A percentile compares a stretch with the other conserved stretches of the same genome.
phyloP scores from a whole-genome alignment of 2,888 invertebrate genomes.

The Xestia xanthographa region DNA sequence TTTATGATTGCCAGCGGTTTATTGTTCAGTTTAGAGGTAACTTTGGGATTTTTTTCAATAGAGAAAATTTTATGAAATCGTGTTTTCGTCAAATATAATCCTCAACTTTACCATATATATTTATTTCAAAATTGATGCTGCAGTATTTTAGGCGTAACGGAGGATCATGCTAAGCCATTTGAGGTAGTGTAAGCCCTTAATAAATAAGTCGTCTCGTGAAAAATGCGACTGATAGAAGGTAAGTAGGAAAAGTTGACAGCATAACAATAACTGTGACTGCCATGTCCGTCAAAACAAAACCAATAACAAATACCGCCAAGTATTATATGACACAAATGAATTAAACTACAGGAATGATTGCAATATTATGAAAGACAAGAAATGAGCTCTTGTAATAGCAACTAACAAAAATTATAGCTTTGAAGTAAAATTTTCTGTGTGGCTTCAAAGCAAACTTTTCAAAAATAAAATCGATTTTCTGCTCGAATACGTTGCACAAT shows the following conservation, averaged over 20 bases:
- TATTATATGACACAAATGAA: not conserved
- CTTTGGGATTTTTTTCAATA: too few species aligned
- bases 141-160: too few species aligned
- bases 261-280: not conserved
- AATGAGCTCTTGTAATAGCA: not conserved
- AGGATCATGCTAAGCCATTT: too few species aligned
- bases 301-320: not conserved
- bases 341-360: not conserved
- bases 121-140: too few species aligned
- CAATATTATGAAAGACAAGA: not conserved
- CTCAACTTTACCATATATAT: too few species aligned
- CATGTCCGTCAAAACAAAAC: too few species aligned
- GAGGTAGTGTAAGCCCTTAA: too few species aligned
- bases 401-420: not conserved
- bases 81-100: too few species aligned
- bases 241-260: not conserved
- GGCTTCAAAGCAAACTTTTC: not conserved
- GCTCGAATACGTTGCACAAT: conserved; percentile 12
- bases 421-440: conserved; percentile 2
- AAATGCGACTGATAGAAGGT: not conserved
- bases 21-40: too few species aligned
- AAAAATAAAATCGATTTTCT: conserved; percentile 16
- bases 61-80: too few species aligned
- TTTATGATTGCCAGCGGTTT: too few species aligned
- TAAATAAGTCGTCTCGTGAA: not conserved